These are phyloP conservation scores for Geophilus truncorum DNA, from an alignment of 2,888 invertebrate species.

Conservation along the genomic window DNA sequence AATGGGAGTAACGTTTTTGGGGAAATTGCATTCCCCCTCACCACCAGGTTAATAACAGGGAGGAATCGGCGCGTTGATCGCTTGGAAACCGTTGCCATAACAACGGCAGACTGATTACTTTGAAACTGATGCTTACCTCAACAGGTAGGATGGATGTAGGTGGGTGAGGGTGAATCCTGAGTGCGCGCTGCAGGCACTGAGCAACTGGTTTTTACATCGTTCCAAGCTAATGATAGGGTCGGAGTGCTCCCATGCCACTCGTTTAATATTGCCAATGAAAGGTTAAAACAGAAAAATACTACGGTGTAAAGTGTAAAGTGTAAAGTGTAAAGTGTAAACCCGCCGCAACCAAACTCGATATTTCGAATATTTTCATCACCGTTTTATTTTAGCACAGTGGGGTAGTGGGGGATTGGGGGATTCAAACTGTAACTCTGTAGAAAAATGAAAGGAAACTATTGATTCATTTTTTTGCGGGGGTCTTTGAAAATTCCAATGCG, in stretches of 20 bases:
- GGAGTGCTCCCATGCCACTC: conserved; percentile 31
- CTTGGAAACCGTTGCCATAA: not conserved
- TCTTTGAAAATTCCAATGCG: not conserved
- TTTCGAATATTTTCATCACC: too few species aligned
- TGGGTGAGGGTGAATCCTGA: not conserved
- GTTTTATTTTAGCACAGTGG: too few species aligned
- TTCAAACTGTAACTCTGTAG: too few species aligned
- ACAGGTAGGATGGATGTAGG: conserved; percentile 30
- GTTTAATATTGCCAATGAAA: conserved; percentile 25
- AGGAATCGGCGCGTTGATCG: not conserved
- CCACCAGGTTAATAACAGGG: not conserved
- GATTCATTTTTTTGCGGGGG: too few species aligned
- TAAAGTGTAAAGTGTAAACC: not conserved
- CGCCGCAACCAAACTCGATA: not conserved
- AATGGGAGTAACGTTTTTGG: not conserved
- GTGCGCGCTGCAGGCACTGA: not conserved
- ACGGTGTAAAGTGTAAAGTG: too few species aligned
- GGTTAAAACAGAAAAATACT: not conserved
- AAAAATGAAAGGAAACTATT: too few species aligned
- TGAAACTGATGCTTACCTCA: not conserved
- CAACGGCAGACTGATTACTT: not conserved
- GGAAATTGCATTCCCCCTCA: too few species aligned
- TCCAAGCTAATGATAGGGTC: conserved; percentile 22
- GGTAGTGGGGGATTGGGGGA: too few species aligned
- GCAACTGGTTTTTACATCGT: conserved; percentile 30